These are phyloP conservation scores for Periplaneta americana DNA, from an alignment of 1,140 invertebrate genomes.

Conservation along the genomic window DNA sequence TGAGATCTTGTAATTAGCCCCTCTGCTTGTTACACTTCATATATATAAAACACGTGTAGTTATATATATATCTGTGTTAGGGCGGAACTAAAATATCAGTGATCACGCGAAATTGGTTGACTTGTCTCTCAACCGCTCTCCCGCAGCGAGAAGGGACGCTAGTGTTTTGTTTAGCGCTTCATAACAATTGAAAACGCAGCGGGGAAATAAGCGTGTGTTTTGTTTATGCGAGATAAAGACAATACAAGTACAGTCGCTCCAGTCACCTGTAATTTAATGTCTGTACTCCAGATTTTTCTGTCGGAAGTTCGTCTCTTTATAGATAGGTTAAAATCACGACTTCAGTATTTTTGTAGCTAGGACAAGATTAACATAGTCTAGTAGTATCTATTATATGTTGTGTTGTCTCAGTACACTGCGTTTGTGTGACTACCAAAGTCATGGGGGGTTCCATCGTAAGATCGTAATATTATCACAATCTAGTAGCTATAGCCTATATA, in stretches of 20 bases:
- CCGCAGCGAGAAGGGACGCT: neutral
- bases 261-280: neutral
- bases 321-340: too few relatives aligned
- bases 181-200: neutral
- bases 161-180: neutral
- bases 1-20: neutral
- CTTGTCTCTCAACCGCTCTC: neutral
- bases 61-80: neutral
- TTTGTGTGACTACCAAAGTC: too few relatives aligned
- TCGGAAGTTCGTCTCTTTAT: too few relatives aligned
- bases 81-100: neutral
- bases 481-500: too few relatives aligned
- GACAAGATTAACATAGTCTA: too few relatives aligned
- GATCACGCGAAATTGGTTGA: neutral
- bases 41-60: neutral
- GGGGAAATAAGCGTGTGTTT: neutral
- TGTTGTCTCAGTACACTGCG: too few relatives aligned
- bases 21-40: neutral
- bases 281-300: too few relatives aligned
- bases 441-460: too few relatives aligned
- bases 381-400: too few relatives aligned
- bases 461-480: too few relatives aligned
- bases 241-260: neutral
- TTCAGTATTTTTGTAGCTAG: too few relatives aligned
- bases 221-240: neutral